phyloP scores from a whole-genome alignment of 2,888 invertebrate genomes.

The Onchidella celtica region DNA sequence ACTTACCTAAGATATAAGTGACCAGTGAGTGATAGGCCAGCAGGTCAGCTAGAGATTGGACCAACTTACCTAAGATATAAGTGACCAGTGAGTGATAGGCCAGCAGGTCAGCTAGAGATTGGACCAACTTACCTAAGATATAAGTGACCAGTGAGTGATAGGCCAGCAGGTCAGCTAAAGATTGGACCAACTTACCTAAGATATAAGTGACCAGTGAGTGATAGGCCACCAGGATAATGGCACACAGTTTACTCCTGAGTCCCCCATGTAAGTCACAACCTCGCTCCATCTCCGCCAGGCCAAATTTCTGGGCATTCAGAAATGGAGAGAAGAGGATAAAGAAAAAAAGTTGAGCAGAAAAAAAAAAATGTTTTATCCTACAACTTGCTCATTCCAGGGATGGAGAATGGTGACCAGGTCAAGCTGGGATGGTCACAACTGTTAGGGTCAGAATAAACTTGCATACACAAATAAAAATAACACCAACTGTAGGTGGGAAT shows the following conservation, averaged over 20 bases:
- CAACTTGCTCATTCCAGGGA: background rate
- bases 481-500: too few species aligned
- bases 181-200: conserved; percentile 84
- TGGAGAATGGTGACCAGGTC: too few species aligned
- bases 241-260: conserved; percentile 91
- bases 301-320: conserved; percentile 85
- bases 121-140: background rate
- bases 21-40: background rate
- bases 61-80: background rate
- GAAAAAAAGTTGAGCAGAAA: background rate
- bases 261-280: conserved; percentile 88
- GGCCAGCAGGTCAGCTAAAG: too few species aligned
- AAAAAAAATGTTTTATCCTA: background rate
- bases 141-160: too few species aligned
- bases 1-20: background rate
- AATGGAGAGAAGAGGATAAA: too few species aligned
- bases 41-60: background rate
- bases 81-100: too few species aligned
- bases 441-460: too few species aligned
- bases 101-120: background rate
- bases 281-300: conserved; percentile 87
- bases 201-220: conserved; percentile 92
- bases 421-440: too few species aligned
- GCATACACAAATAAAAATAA: too few species aligned
- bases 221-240: conserved; percentile 91